A percentile compares a stretch with the other conserved stretches of the same genome.
These are phyloP conservation scores for Graphium colonna DNA, from an alignment of 2,888 invertebrate species.

Conservation along the genomic window DNA sequence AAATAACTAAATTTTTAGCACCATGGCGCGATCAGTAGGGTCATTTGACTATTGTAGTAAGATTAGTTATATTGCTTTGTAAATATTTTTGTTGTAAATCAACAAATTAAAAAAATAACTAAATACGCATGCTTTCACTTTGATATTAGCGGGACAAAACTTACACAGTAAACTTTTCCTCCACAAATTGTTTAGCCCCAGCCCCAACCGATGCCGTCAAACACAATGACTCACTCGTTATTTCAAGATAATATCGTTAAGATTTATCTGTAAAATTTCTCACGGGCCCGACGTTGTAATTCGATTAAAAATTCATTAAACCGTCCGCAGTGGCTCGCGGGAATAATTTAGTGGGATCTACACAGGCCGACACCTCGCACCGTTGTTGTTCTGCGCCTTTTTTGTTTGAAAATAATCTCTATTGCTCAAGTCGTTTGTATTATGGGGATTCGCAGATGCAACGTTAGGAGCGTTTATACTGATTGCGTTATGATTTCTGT, in stretches of 20 bases:
- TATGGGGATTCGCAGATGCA: too few relatives aligned
- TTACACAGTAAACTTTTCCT: too few relatives aligned
- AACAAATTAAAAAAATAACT: too few relatives aligned
- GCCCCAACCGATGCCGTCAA: conserved; percentile 26
- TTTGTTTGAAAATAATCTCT: conserved; percentile 2
- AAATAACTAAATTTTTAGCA: too few relatives aligned
- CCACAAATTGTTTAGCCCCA: background rate
- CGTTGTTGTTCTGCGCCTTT: background rate
- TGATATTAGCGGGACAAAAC: too few relatives aligned
- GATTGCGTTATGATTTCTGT: too few relatives aligned
- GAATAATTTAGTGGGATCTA: conserved; percentile 78
- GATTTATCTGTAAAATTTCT: conserved; percentile 72
- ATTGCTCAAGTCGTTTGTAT: background rate
- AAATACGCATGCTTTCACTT: too few relatives aligned
- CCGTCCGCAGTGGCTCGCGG: conserved; percentile 64
- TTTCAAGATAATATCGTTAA: conserved; percentile 53
- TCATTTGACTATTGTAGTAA: too few relatives aligned
- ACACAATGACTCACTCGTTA: conserved; percentile 40
- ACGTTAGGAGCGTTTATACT: background rate
- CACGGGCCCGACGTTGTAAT: conserved; percentile 66
- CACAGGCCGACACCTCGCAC: conserved; percentile 60
- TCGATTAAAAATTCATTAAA: conserved; percentile 80
- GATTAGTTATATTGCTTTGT: too few relatives aligned
- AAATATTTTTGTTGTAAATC: too few relatives aligned
- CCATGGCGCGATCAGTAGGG: too few relatives aligned